phyloP scores from a whole-genome alignment of 2,113 vertebrate genomes.

The Crotophaga sulcirostris region DNA sequence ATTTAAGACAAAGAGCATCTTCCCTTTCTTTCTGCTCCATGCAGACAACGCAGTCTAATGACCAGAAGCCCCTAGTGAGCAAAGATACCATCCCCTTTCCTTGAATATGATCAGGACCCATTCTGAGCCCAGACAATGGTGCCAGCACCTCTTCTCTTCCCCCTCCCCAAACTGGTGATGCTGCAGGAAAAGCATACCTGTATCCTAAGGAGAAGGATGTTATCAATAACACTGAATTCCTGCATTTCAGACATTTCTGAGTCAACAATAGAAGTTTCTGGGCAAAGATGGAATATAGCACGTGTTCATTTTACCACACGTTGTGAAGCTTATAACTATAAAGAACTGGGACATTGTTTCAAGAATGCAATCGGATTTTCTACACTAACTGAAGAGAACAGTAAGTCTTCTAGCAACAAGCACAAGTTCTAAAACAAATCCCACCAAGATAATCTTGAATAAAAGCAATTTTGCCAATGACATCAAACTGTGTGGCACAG shows the following conservation, averaged over 20 bases:
- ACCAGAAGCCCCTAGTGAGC: not conserved
- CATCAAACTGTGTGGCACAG: too few species aligned
- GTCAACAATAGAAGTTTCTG: not conserved
- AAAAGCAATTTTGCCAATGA: not conserved
- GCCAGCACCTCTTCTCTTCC: fast-evolving
- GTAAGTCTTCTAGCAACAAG: not conserved
- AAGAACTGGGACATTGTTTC: not conserved
- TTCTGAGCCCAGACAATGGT: not conserved
- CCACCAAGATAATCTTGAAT: not conserved
- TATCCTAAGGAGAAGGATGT: not conserved
- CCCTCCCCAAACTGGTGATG: not conserved
- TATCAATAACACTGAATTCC: not conserved
- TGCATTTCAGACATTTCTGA: not conserved
- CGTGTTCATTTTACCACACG: fast-evolving
- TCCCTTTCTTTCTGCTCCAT: not conserved
- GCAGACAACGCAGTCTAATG: not conserved
- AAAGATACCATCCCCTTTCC: not conserved
- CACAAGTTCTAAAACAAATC: not conserved
- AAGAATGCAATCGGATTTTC: not conserved
- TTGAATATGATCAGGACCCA: not conserved
- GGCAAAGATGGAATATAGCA: not conserved
- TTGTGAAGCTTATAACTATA: not conserved
- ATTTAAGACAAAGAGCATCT: not conserved
- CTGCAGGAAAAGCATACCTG: not conserved
- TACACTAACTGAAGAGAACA: not conserved